Evolutionary conservation across 2,888 invertebrate species (phyloP).

Genomic region (Hedychridium roseum): DNA sequence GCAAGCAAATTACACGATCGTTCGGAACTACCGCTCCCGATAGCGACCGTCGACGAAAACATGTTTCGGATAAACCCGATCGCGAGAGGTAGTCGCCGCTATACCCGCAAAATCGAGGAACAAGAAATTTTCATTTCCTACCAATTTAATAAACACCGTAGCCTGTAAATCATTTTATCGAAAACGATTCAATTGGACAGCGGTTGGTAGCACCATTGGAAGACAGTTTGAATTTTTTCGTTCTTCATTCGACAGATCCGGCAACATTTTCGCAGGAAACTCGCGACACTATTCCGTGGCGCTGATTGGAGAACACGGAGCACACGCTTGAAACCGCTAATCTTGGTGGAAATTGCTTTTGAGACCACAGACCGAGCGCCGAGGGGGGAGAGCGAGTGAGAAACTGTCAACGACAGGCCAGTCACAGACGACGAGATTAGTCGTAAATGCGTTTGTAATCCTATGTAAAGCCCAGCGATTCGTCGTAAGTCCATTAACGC

Average conservation of each 20-base stretch:
- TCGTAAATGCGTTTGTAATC: conserved; percentile 46
- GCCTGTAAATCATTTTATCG: too few relatives aligned
- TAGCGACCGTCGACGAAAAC: too few relatives aligned
- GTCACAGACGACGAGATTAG: conserved; percentile 43
- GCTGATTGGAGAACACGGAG: conserved; percentile 24
- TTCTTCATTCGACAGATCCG: too few relatives aligned
- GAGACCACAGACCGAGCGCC: conserved; percentile 26
- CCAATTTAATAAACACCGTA: too few relatives aligned
- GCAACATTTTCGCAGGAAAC: neutral
- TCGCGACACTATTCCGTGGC: neutral
- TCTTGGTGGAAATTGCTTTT: conserved; percentile 33
- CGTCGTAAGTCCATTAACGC: conserved; percentile 46
- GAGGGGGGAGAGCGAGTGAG: conserved; percentile 14
- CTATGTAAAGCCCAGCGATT: conserved; percentile 43
- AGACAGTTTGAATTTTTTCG: too few relatives aligned
- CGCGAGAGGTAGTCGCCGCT: too few relatives aligned
- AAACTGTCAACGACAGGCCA: conserved; percentile 20
- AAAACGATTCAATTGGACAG: too few relatives aligned
- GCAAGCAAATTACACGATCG: conserved; percentile 43
- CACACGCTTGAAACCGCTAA: conserved; percentile 34
- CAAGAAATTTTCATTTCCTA: too few relatives aligned
- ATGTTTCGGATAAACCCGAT: too few relatives aligned
- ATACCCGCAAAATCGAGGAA: too few relatives aligned
- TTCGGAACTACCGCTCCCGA: conserved; percentile 40
- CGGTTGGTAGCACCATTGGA: too few relatives aligned